phyloP scores from a whole-genome alignment of 53 echinoderm and acorn worm genomes.

The Holothuria scabra region DNA sequence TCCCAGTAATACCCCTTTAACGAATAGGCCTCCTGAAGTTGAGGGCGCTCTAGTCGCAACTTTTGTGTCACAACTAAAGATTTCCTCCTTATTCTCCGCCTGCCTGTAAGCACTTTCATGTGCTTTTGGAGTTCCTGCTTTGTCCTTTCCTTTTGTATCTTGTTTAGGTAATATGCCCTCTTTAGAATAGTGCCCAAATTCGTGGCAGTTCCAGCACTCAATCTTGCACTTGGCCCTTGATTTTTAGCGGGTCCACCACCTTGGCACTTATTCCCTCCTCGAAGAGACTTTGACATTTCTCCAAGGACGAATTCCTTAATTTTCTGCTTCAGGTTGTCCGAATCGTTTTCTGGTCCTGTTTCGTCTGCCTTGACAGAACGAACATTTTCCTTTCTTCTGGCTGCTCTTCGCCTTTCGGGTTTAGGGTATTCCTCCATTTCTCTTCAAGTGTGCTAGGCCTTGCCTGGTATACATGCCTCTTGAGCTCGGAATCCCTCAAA shows the following conservation, averaged over 20 bases:
- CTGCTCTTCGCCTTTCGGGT: neutral
- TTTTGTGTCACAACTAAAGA: neutral
- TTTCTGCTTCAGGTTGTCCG: no score
- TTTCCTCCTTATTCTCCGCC: no score
- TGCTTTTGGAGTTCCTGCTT: slow-evolving; percentile 28
- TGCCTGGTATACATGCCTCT: slow-evolving; percentile 15
- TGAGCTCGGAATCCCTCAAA: neutral
- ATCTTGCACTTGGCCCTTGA: neutral
- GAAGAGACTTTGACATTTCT: no score
- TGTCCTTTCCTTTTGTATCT: slow-evolving; percentile 15
- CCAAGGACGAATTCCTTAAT: no score
- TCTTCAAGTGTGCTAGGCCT: no score
- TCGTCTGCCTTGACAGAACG: no score
- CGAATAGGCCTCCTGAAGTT: slow-evolving; percentile 37
- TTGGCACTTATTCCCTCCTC: no score
- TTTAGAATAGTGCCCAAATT: slow-evolving; percentile 2
- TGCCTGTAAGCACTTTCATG: no score
- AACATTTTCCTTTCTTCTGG: neutral
- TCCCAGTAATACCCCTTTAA: slow-evolving; percentile 47
- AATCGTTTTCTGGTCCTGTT: no score
- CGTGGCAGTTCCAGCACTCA: slow-evolving; percentile 47
- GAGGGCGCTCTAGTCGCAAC: neutral
- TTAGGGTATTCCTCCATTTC: slow-evolving; percentile 12
- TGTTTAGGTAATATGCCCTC: slow-evolving; percentile 7
- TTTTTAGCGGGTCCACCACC: no score